A percentile compares a stretch with the other conserved stretches of the same genome.
These are phyloP conservation scores for Umimayanthus kanabou DNA, from an alignment of 92 coral and sea anemone genomes.

Conservation along the genomic window DNA sequence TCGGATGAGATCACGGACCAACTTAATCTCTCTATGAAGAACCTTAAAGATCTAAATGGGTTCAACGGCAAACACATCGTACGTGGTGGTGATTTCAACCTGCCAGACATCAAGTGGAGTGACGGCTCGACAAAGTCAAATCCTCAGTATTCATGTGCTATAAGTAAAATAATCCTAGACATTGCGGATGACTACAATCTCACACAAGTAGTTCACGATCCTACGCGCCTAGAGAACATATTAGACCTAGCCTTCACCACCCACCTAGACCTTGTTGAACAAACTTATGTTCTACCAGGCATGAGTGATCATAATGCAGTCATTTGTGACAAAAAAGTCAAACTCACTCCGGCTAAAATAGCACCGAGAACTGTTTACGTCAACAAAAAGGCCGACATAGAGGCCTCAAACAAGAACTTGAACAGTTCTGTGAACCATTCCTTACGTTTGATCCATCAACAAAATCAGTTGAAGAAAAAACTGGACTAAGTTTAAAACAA, in stretches of 20 bases:
- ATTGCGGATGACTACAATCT: constrained; percentile 28
- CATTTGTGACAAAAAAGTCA: constrained; percentile 17
- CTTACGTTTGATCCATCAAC: constrained; percentile 17
- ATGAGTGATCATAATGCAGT: constrained; percentile 35
- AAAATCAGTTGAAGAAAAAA: constrained; percentile 29
- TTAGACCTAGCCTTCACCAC: constrained; percentile 13
- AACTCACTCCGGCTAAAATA: constrained; percentile 24
- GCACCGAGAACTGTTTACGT: constrained; percentile 10
- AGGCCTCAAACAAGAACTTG: constrained; percentile 22
- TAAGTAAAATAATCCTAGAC: constrained; percentile 26
- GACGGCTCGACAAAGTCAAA: constrained; percentile 19
- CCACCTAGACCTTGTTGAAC: constrained; percentile 18
- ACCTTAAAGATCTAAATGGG: constrained; percentile 6
- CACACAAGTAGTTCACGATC: constrained; percentile 25
- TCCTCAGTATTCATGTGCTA: constrained; percentile 20
- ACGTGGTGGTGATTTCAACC: constrained; percentile 32
- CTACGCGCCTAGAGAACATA: constrained; percentile 26
- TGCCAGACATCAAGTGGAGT: constrained; percentile 32
- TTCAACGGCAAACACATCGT: constrained; percentile 13
- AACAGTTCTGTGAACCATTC: constrained; percentile 8
- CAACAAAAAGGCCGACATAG: constrained; percentile 11
- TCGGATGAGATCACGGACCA: constrained; percentile 23
- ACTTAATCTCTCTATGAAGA: constrained; percentile 3
- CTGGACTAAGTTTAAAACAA: constrained; percentile 18
- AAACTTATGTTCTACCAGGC: constrained; percentile 30